Percentiles rank a stretch among this genome's conserved stretches.
phyloP scores from a whole-genome alignment of 2,888 invertebrate species.

The Argyresthia goedartella region DNA sequence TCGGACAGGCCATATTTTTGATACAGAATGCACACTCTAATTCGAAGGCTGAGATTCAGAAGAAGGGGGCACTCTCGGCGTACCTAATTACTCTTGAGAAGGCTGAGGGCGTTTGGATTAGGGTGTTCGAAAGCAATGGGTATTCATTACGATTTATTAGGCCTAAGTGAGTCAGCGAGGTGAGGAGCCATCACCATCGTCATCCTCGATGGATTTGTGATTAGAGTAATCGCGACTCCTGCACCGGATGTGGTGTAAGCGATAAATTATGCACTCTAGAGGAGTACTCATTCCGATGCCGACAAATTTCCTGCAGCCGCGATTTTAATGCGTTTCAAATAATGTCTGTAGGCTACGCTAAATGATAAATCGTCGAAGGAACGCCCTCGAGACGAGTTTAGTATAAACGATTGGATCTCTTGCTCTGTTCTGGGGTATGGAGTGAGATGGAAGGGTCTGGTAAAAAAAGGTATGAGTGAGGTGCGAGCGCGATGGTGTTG shows the following conservation, averaged over 20 bases:
- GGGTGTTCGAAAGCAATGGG: no score
- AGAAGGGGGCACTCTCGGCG: no score
- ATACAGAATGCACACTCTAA: no score
- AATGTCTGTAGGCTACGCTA: conserved; percentile 69
- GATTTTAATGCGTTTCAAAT: conserved; percentile 70
- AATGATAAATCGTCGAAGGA: conserved; percentile 67
- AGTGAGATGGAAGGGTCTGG: conserved; percentile 54
- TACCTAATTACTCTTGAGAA: no score
- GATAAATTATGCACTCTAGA: conserved; percentile 65
- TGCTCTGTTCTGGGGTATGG: conserved; percentile 30
- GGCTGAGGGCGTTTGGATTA: no score
- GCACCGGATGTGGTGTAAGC: conserved; percentile 52
- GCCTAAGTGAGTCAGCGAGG: no score
- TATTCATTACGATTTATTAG: no score
- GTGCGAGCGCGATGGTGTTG: conserved; percentile 66
- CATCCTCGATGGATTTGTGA: conserved; percentile 47
- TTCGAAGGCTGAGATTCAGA: no score
- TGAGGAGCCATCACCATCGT: conserved; percentile 1
- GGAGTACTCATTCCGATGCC: conserved; percentile 68
- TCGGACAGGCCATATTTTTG: no score
- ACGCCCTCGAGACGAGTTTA: conserved; percentile 59
- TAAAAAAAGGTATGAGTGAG: conserved; percentile 61
- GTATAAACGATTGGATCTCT: conserved; percentile 50
- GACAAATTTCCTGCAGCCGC: conserved; percentile 67
- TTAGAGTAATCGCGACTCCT: conserved; percentile 46